Base-by-base conservation (phyloP, 1,140 invertebrate genomes). In the Drosophila bifasciata region DNA sequence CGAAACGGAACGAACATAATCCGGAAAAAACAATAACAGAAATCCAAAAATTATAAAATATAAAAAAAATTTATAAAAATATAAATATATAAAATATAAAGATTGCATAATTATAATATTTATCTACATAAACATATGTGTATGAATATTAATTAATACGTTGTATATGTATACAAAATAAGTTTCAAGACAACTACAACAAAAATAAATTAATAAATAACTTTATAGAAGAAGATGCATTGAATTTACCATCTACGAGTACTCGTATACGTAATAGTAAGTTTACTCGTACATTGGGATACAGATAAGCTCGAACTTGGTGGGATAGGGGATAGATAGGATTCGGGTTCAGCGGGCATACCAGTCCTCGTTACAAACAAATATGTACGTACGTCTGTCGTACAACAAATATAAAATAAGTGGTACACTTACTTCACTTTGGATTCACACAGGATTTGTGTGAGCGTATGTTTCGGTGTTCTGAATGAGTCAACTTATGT, bases 61-160 rank as follows among this genome's bases (percentile, higher is more conserved):
- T 41, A 62, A 69, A 58, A 69, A n/a, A n/a, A n/a, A n/a, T n/a
- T n/a, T 36, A 39, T 48, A 61, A 61, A 32, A 28, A 63, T 39
- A 61, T 41, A 62, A 69, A 58, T n/a, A n/a, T n/a, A 61, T 41
- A 62, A 69, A 58, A 69, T 36, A 39, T 48, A 61, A 61, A 32
- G 43, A 63, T 39, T 59, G 28, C 41, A 62, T 25, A 62, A 25
- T 9, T 55, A 28, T 17, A 23, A 41, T 49, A 9, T 68, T 19
- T 32, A 59, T 43, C 13, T 57, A 63, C 53, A 39, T 53, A 21
- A 32, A 40, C 56, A 1, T 13, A 50, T 39, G 17, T 39, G 32
- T 17, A 39, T 52, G 32, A 36, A 53, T 36, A 55, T 23, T 11
- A 36, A 13, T 36, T 13, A 1, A 13, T 5, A 36, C 11, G 13